Evolutionary conservation across 1,140 invertebrate species (phyloP), one percentile per base, ranked within the genome.

Genomic region (Drosophila lini): DNA sequence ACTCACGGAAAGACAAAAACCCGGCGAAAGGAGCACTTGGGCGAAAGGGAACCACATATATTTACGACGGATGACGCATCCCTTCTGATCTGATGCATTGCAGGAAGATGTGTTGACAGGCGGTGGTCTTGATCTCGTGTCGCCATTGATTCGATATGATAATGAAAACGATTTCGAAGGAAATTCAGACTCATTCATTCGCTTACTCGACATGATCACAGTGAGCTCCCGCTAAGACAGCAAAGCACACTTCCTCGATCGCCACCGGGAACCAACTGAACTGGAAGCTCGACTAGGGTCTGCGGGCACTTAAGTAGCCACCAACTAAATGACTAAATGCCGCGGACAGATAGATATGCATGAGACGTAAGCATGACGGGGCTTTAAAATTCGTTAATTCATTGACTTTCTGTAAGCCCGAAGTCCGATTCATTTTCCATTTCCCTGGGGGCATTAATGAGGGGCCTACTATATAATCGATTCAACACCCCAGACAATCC

Each of bases 401-500:
- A 73, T 69, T 86, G 58, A 78, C 63, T 77, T 74, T 62, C 22
- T 48, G 40, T 68, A 55, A 71, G 42, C 41, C 45, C 45, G 6
- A 65, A 64, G 25, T 74, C 28, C 32, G 19, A 58, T 31, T 65
- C 47, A 65, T 67, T 65, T 53, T 50, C 57, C 62, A 74, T 70
- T 80, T 82, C 45, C 65, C 83, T 47, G 16, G 25, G 32, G 48
- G 75, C 68, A 25, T 76, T 81, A 78, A 81, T 86, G 62, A 81
- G 67, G 56, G 74, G 52, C 15, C 55, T 47, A 52, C 61, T 31
- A 52, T 50, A 71, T 59, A 41, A 70, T 71, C 52, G 50, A 40
- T 25, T 28, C 25, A 28, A 28, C 25, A 28, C 25, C 25, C 25
- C 25, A 28, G 25, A 53, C 53, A 28, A 25, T 31, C 59, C 73